phyloP scores from a whole-genome alignment of 2,888 invertebrate genomes.

The Pyralis farinalis region DNA sequence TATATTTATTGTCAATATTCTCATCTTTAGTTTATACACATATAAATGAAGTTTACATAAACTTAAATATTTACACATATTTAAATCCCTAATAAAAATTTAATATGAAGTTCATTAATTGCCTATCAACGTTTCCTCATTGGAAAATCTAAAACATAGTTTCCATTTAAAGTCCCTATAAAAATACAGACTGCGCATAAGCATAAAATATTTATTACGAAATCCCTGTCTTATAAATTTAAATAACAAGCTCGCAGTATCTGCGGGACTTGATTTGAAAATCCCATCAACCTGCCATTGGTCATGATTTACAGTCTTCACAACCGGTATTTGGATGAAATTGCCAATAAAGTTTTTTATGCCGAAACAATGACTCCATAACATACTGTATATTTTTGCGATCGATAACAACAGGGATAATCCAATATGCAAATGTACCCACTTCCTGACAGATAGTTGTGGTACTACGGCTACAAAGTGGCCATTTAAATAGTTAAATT shows the following conservation, averaged over 20 bases:
- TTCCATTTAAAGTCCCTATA: background rate
- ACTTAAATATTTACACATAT: too few relatives aligned
- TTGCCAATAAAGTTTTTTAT: conserved; percentile 28
- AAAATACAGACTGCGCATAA: background rate
- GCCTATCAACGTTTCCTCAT: background rate
- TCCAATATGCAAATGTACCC: conserved; percentile 35
- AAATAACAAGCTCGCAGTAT: background rate
- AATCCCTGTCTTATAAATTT: background rate
- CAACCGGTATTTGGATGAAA: conserved; percentile 7
- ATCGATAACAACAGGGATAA: conserved; percentile 23
- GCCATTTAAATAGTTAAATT: conserved; percentile 11
- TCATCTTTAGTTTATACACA: too few relatives aligned
- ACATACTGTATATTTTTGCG: conserved; percentile 29
- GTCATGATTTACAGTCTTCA: conserved; percentile 9
- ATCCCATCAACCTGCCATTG: background rate
- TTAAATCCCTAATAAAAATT: too few relatives aligned
- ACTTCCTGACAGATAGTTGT: conserved; percentile 27
- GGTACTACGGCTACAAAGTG: conserved; percentile 8
- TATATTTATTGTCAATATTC: too few relatives aligned
- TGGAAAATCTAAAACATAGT: background rate
- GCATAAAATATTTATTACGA: conserved; percentile 1
- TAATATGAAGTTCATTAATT: conserved; percentile 8
- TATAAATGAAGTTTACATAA: too few relatives aligned
- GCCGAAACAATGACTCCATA: conserved; percentile 30
- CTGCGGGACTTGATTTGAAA: background rate